Evolutionary conservation across 92 coral and sea anemone species (phyloP).

Genomic region (Chrysogorgia sp.): DNA sequence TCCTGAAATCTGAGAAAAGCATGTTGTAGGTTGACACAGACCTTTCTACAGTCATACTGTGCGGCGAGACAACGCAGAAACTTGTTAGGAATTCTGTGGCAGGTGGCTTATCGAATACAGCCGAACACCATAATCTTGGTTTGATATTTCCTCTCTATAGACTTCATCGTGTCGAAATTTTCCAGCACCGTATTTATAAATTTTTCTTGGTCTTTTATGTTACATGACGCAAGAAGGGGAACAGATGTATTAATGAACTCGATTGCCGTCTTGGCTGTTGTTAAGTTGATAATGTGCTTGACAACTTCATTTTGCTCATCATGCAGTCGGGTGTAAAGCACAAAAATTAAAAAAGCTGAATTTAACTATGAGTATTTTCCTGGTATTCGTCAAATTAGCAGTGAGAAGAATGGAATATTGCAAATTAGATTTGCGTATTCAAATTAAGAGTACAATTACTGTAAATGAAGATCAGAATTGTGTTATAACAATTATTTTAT

Average conservation of each 20-base stretch:
- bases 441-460: no score
- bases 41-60: slow-evolving; percentile 24
- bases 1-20: slow-evolving; percentile 10
- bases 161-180: background rate
- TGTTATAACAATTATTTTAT: no score
- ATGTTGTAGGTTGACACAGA: slow-evolving; percentile 29
- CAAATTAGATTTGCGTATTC: no score
- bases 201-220: background rate
- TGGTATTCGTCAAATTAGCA: background rate
- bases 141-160: background rate
- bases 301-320: slow-evolving; percentile 18
- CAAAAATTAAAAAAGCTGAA: background rate
- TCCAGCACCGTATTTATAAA: slow-evolving; percentile 10
- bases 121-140: background rate
- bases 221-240: background rate
- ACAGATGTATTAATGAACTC: background rate
- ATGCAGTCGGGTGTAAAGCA: background rate
- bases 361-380: background rate
- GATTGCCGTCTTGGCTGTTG: background rate
- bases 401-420: background rate
- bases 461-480: no score
- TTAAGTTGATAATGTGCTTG: background rate
- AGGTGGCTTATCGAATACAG: slow-evolving; percentile 4
- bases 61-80: slow-evolving; percentile 18
- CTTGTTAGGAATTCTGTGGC: background rate